Evolutionary conservation across 2,888 invertebrate genomes (phyloP).

Genomic region (Dugesia japonica): DNA sequence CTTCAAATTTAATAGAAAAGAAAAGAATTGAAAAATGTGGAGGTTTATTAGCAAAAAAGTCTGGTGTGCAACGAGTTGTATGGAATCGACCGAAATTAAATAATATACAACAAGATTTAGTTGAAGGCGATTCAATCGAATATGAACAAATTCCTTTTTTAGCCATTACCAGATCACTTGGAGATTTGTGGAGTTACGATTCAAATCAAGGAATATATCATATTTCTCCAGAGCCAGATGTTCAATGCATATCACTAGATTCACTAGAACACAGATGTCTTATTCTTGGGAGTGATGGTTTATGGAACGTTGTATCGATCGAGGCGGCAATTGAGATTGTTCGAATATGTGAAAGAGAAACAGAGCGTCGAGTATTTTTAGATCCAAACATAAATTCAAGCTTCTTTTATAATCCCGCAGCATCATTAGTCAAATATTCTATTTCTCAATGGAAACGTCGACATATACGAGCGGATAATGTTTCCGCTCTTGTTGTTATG

Average conservation of each 20-base stretch:
- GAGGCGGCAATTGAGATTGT: conserved; percentile 69
- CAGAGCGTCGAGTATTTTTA: conserved; percentile 30
- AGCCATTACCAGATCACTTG: conserved; percentile 82
- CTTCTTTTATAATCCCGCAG: conserved; percentile 65
- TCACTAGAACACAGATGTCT: conserved; percentile 58
- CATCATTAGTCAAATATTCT: conserved; percentile 67
- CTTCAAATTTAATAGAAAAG: conserved; percentile 69
- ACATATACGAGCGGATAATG: conserved; percentile 81
- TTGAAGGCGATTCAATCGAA: conserved; percentile 53
- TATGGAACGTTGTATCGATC: conserved; percentile 80
- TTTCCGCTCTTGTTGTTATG: conserved; percentile 77
- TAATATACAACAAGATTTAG: conserved; percentile 44
- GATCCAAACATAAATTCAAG: conserved; percentile 41
- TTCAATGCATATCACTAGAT: conserved; percentile 67
- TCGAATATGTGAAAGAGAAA: conserved; percentile 36
- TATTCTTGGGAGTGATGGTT: conserved; percentile 83
- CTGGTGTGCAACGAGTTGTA: conserved; percentile 81
- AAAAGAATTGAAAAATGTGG: conserved; percentile 58
- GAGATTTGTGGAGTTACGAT: conserved; percentile 91
- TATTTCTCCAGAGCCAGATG: conserved; percentile 93
- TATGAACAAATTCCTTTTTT: conserved; percentile 51
- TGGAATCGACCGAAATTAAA: conserved; percentile 67
- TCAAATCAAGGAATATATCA: conserved; percentile 73
- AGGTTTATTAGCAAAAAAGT: conserved; percentile 55
- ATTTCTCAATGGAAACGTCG: conserved; percentile 68